Conservation (phyloP, 2,797 vertebrate species). For the Margarornis squamiger region DNA sequence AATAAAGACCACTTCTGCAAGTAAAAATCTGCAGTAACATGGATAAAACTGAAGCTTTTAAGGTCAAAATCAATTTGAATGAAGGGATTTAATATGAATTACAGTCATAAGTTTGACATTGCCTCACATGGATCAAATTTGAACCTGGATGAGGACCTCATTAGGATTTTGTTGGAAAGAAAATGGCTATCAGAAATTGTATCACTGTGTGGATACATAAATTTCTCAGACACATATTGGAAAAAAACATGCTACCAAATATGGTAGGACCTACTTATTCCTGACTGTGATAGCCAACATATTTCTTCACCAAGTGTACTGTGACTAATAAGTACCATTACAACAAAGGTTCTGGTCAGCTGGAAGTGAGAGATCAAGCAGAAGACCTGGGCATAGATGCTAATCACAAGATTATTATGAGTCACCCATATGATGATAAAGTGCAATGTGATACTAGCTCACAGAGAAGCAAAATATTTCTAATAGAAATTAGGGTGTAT, state of each 20-base stretch:
- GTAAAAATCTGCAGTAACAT: neutral
- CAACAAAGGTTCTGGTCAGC: constrained; percentile 7
- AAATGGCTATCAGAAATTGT: constrained; percentile 6
- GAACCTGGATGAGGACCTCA: neutral
- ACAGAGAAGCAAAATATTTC: neutral
- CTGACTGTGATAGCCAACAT: constrained; percentile 4
- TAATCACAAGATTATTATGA: constrained; percentile 50
- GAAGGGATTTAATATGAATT: neutral
- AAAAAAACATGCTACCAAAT: constrained; percentile 30
- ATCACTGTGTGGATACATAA: neutral
- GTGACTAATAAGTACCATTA: constrained; percentile 42
- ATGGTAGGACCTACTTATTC: neutral
- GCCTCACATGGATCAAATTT: neutral
- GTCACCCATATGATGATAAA: constrained; percentile 36
- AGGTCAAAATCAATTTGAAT: constrained; percentile 23
- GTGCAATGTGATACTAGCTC: neutral
- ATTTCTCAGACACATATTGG: neutral
- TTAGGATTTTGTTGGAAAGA: neutral
- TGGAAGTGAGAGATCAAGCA: constrained; percentile 30
- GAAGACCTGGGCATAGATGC: constrained; percentile 21
- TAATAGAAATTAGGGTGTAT: neutral
- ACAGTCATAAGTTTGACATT: neutral
- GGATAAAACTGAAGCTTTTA: neutral
- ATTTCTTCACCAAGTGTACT: constrained; percentile 21
- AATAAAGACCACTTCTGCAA: neutral